Conservation (phyloP, 2,113 vertebrate species). For the Cephalopholis sonnerati region DNA sequence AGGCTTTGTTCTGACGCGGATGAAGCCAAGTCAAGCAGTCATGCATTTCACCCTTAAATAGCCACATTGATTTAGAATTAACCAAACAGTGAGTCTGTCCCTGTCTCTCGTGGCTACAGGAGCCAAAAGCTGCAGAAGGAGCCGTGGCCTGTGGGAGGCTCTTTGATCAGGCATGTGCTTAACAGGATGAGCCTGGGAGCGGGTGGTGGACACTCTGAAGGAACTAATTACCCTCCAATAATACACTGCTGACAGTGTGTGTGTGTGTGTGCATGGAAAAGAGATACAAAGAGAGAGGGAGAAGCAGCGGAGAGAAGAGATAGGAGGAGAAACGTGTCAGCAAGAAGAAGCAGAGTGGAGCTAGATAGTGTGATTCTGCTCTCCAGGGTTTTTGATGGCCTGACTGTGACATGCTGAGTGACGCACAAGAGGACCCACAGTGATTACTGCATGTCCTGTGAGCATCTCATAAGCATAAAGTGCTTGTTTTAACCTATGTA, state of each 20-base stretch:
- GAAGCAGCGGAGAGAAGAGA: constrained; percentile 29
- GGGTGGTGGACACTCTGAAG: constrained; percentile 62
- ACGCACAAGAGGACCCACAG: constrained; percentile 44
- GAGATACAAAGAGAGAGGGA: constrained; percentile 35
- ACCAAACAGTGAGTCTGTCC: constrained; percentile 48
- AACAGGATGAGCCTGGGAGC: constrained; percentile 69
- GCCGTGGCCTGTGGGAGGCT: constrained; percentile 41
- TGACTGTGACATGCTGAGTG: constrained; percentile 70
- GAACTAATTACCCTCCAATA: constrained; percentile 78
- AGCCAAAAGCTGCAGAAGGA: constrained; percentile 54
- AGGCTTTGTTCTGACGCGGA: constrained; percentile 44
- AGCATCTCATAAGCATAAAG: constrained; percentile 27
- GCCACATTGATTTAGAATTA: constrained; percentile 71
- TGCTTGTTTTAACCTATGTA: constrained; percentile 18
- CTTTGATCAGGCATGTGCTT: constrained; percentile 79
- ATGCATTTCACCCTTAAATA: constrained; percentile 58
- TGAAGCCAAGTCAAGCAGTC: constrained; percentile 50
- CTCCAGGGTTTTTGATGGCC: constrained; percentile 66
- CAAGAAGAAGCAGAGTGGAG: constrained; percentile 41
- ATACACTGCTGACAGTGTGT: constrained; percentile 61
- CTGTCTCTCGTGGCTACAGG: constrained; percentile 40
- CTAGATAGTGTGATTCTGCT: constrained; percentile 52
- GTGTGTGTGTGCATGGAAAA: constrained; percentile 34
- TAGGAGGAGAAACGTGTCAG: constrained; percentile 49
- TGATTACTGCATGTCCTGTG: constrained; percentile 41